Base-by-base conservation (phyloP, 2,797 vertebrate species). In the Etheostoma perlongum region DNA sequence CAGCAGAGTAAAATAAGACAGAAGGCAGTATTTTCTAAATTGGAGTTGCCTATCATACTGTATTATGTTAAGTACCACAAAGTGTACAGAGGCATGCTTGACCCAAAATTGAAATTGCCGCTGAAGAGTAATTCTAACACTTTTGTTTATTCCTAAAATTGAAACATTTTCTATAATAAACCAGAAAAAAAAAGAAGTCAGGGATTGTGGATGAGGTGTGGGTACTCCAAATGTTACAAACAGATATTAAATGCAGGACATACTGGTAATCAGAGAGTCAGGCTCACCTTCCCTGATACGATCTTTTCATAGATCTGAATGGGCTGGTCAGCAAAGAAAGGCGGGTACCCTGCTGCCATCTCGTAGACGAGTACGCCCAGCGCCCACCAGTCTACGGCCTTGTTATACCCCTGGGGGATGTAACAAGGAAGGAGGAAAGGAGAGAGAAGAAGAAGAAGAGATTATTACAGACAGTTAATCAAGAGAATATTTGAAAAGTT, bases 311-410 rank as follows among this genome's bases (percentile, higher is more conserved):
- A 97, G 91, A 97, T 97, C 92, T 97, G 96, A 90, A 98, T 97
- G 62, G 96, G 96, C 93, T 98, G 97, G 91, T 98, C 97, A 0
- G 97, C 97, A 76, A 98, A 98, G 89, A 98, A 97, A 1, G 97
- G 97, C 0, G 96, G 97, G 86, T 98, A 97, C 69, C 98, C 98
- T 72, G 98, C 98, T 65, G 97, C 98, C 98, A 99, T 99, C 95
- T 99, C 98, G 85, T 97, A 97, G 86, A 98, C 96, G 30, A 98
- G 94, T 36, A 97, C 96, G 0, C 97, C 97, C 67, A 97, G 90
- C 5, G 97, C 96, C 97, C 97, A 98, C 97, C 97, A 98, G 91
- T 97, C 97, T 81, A 98, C 97, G 0, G 96, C 97, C 81, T 98
- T 97, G 91, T 98, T 98, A 84, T 98, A 97, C 52, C 96, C 97